Evolutionary conservation across 2,888 invertebrate species (phyloP).

Genomic region (Nomada lathburiana): DNA sequence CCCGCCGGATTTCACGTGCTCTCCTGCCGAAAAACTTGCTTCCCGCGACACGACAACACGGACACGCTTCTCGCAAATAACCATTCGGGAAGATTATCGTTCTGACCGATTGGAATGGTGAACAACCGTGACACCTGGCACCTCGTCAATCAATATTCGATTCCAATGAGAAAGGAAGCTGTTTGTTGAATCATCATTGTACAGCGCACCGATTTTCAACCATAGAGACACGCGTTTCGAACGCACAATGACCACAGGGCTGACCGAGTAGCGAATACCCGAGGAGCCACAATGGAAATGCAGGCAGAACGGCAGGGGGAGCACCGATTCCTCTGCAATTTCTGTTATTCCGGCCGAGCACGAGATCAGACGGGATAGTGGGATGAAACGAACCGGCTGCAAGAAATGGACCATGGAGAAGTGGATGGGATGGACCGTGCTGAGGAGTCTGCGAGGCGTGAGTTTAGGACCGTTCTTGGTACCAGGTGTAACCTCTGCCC

Average conservation of each 20-base stretch:
- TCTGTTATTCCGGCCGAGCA: conserved; percentile 56
- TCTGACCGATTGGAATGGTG: conserved; percentile 47
- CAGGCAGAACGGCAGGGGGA: conserved; percentile 3
- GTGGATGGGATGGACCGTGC: conserved; percentile 19
- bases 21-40: conserved; percentile 48
- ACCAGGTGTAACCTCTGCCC: conserved; percentile 64
- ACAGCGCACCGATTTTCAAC: conserved; percentile 35
- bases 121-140: conserved; percentile 59
- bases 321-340: conserved; percentile 64
- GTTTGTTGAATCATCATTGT: conserved; percentile 43
- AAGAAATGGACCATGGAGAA: conserved; percentile 57
- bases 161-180: conserved; percentile 59
- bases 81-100: conserved; percentile 39
- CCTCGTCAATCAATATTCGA: conserved; percentile 66
- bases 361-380: conserved; percentile 33
- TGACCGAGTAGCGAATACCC: conserved; percentile 17
- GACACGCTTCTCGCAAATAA: conserved; percentile 52
- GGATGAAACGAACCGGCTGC: conserved; percentile 46
- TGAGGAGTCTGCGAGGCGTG: conserved; percentile 62
- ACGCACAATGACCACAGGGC: conserved; percentile 7
- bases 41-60: conserved; percentile 33
- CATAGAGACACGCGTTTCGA: conserved; percentile 30
- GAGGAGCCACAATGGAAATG: conserved; percentile 39
- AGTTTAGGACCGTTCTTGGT: conserved; percentile 50
- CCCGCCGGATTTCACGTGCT: conserved; percentile 48